Conservation (phyloP, 2,888 invertebrate genomes). For the Galerucella pusilla region DNA sequence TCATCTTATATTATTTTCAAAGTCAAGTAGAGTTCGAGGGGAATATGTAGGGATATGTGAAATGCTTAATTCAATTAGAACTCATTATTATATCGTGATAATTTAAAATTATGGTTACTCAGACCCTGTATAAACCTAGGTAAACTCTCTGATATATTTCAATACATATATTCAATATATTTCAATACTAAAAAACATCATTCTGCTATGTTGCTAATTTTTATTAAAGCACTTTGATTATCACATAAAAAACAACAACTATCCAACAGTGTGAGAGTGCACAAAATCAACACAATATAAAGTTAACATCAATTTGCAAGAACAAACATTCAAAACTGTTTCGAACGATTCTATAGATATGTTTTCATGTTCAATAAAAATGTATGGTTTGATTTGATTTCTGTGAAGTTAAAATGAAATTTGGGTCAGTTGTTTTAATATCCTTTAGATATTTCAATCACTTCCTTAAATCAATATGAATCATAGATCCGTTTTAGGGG, state of each 20-base stretch:
- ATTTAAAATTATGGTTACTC: too few species aligned
- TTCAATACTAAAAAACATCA: neutral
- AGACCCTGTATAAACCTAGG: slow-evolving; percentile 1
- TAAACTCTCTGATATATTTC: neutral
- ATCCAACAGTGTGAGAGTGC: slow-evolving; percentile 27
- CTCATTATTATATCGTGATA: too few species aligned
- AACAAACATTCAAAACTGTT: slow-evolving; percentile 9
- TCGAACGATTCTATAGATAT: neutral
- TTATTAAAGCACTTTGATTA: neutral
- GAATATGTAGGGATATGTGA: too few species aligned
- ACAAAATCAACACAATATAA: slow-evolving; percentile 36
- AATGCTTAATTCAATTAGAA: too few species aligned
- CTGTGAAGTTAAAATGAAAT: neutral
- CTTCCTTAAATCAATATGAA: too few species aligned
- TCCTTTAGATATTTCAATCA: neutral
- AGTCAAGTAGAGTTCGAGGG: too few species aligned
- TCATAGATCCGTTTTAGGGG: too few species aligned
- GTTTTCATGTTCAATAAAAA: too few species aligned
- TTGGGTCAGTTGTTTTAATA: neutral
- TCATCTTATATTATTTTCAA: too few species aligned
- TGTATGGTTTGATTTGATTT: too few species aligned
- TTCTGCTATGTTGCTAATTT: neutral
- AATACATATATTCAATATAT: too few species aligned
- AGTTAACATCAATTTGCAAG: slow-evolving; percentile 1
- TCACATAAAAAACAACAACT: neutral